Evolutionary conservation across 1,140 invertebrate genomes (phyloP).

Genomic region (Globodera rostochiensis): DNA sequence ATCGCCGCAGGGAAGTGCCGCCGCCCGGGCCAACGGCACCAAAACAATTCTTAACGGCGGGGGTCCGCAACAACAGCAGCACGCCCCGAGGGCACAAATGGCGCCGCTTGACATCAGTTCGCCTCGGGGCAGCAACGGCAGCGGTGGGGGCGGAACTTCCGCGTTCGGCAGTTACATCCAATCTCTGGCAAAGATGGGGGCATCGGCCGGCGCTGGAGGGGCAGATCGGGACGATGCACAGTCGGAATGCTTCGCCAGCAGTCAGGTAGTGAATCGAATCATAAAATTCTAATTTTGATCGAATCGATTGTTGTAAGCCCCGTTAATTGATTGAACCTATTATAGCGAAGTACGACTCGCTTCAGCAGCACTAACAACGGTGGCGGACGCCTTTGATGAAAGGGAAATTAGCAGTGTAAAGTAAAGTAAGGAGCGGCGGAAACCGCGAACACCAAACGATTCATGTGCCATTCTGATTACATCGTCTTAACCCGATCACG

Average conservation of each 20-base stretch:
- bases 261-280: neutral
- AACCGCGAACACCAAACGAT: neutral
- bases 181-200: slow-evolving; percentile 2
- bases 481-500: neutral
- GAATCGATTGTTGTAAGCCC: neutral
- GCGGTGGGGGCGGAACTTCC: slow-evolving; percentile 5
- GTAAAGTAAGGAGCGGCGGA: neutral
- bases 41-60: neutral
- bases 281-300: neutral
- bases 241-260: slow-evolving; percentile 8
- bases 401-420: neutral
- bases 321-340: neutral
- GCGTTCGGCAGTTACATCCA: slow-evolving; percentile 17
- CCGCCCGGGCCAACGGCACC: slow-evolving; percentile 6
- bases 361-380: neutral
- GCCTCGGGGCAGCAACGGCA: slow-evolving; percentile 19
- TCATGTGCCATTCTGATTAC: neutral
- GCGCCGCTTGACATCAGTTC: slow-evolving; percentile 24
- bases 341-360: neutral
- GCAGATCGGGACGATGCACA: neutral
- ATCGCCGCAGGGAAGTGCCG: slow-evolving; percentile 29
- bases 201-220: neutral
- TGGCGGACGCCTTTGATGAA: neutral
- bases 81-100: neutral
- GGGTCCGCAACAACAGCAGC: slow-evolving; percentile 3